Evolutionary conservation across 2,113 vertebrate species (phyloP).

Genomic region (Forbesichthys agassizii): DNA sequence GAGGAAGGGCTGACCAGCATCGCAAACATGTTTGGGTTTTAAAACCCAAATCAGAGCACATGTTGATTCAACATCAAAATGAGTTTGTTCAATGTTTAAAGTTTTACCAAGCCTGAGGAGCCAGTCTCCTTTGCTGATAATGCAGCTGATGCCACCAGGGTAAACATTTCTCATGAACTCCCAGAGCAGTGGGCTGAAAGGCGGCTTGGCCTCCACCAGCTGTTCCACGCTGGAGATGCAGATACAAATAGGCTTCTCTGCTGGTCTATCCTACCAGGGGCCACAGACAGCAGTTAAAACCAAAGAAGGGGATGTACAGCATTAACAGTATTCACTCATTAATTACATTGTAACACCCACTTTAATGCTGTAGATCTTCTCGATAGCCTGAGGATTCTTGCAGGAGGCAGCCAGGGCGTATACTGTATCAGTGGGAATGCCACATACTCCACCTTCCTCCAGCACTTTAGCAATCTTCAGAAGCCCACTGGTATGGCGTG

Average conservation of each 20-base stretch:
- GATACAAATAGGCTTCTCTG: slow-evolving; percentile 89
- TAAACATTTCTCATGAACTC: slow-evolving; percentile 89
- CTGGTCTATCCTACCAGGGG: slow-evolving; percentile 81
- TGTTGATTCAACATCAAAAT: too few relatives aligned
- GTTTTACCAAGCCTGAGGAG: slow-evolving; percentile 80
- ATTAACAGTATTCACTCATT: neutral
- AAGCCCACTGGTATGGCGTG: slow-evolving; percentile 80
- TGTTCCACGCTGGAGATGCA: slow-evolving; percentile 88
- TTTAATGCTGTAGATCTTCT: slow-evolving; percentile 89
- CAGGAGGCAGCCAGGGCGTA: slow-evolving; percentile 89
- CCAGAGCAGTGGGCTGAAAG: slow-evolving; percentile 88
- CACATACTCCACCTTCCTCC: slow-evolving; percentile 79
- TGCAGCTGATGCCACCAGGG: slow-evolving; percentile 88
- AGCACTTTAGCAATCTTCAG: slow-evolving; percentile 77
- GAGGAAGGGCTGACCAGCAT: neutral
- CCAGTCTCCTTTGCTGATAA: slow-evolving; percentile 88
- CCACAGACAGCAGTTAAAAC: slow-evolving; percentile 8
- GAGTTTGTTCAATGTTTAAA: too few relatives aligned
- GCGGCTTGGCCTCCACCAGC: slow-evolving; percentile 79
- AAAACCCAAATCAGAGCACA: neutral
- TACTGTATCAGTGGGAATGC: slow-evolving; percentile 88
- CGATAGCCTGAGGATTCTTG: slow-evolving; percentile 84
- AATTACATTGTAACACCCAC: slow-evolving; percentile 51
- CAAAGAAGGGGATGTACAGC: neutral
- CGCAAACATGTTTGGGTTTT: neutral